Conservation (phyloP, 2,888 invertebrate species). For the Parthenolecanium corni region DNA sequence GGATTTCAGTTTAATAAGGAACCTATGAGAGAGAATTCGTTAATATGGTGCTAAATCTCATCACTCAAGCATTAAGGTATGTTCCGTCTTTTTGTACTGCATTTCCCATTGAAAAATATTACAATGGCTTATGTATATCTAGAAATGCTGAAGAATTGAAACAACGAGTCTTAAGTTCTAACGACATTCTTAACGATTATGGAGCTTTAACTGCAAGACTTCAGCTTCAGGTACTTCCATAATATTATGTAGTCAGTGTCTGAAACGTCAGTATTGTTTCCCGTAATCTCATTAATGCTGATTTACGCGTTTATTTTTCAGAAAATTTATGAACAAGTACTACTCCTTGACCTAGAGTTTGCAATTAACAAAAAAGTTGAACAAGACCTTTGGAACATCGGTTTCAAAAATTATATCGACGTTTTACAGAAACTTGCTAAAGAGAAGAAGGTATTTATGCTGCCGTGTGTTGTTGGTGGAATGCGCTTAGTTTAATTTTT, state of each 20-base stretch:
- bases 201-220: conserved; percentile 10
- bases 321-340: conserved; percentile 59
- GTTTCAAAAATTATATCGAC: conserved; percentile 77
- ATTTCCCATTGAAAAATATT: no score
- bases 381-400: conserved; percentile 78
- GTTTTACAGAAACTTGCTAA: conserved; percentile 62
- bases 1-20: no score
- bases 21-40: not conserved
- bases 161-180: conserved; percentile 8
- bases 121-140: no score
- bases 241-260: not conserved
- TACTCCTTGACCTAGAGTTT: conserved; percentile 70
- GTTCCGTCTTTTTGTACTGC: no score
- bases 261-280: not conserved
- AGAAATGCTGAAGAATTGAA: conserved; percentile 22
- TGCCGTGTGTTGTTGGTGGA: no score
- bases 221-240: conserved; percentile 16
- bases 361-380: conserved; percentile 80
- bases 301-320: conserved; percentile 35
- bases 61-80: conserved; percentile 17
- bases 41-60: conserved; percentile 17
- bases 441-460: conserved; percentile 55
- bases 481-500: not conserved
- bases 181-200: conserved; percentile 13
- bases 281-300: not conserved